phyloP scores from a whole-genome alignment of 2,888 invertebrate species.

The Ochropleura leucogaster region DNA sequence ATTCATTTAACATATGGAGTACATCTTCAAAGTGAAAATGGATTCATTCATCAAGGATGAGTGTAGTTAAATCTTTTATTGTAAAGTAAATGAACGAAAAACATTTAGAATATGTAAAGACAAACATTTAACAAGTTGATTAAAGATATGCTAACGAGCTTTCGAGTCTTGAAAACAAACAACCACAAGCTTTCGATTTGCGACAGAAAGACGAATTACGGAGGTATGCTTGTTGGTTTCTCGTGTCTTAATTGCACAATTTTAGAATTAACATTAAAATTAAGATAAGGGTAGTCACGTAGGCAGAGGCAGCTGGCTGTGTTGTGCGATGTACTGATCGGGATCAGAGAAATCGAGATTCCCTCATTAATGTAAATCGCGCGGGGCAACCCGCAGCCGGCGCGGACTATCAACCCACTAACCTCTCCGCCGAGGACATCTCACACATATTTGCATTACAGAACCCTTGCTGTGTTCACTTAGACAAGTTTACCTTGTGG shows the following conservation, averaged over 20 bases:
- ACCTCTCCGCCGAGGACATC: constrained; percentile 79
- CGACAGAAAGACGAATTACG: constrained; percentile 67
- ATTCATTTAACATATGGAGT: constrained; percentile 16
- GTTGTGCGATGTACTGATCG: constrained; percentile 78
- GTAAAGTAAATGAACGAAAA: constrained; percentile 36
- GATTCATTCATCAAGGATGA: constrained; percentile 9
- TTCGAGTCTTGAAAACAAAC: constrained; percentile 62
- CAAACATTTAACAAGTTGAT: constrained; percentile 55
- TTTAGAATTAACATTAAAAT: constrained; percentile 73
- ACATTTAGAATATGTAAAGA: constrained; percentile 31
- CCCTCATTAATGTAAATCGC: constrained; percentile 86
- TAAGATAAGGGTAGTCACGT: constrained; percentile 76
- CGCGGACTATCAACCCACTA: constrained; percentile 84
- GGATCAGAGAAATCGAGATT: constrained; percentile 85
- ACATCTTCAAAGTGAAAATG: constrained; percentile 16
- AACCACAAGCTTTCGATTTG: constrained; percentile 60
- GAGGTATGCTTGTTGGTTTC: constrained; percentile 69
- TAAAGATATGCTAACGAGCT: constrained; percentile 68
- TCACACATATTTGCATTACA: constrained; percentile 61
- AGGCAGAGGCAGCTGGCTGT: constrained; percentile 76
- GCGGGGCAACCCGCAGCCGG: constrained; percentile 70
- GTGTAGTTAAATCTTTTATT: constrained; percentile 24
- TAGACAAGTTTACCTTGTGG: constrained; percentile 49
- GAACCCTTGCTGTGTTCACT: constrained; percentile 44
- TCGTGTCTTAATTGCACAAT: constrained; percentile 77